A percentile compares a stretch with the other conserved stretches of the same genome.
Conservation (phyloP, 2,888 invertebrate species). For the Brachyopa scutellaris region DNA sequence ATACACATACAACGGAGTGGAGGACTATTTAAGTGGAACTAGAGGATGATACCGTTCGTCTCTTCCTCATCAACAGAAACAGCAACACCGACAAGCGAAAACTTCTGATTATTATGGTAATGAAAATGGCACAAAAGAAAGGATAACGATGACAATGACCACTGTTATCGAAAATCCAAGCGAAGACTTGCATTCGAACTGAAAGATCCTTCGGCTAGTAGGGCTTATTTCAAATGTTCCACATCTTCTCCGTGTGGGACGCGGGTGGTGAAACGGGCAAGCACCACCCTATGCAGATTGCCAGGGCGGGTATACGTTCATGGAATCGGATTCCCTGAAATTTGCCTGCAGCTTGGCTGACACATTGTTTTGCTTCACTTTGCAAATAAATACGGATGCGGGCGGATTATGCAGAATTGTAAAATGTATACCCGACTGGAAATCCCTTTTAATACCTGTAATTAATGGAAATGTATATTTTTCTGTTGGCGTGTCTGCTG, state of each 20-base stretch:
- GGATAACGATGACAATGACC: conserved; percentile 58
- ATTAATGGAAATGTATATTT: conserved; percentile 66
- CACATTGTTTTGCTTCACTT: conserved; percentile 16
- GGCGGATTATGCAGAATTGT: conserved; percentile 53
- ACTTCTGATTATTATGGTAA: conserved; percentile 63
- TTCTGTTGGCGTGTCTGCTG: conserved; percentile 7
- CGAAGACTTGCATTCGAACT: conserved; percentile 48
- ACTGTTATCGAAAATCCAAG: conserved; percentile 60
- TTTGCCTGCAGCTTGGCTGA: conserved; percentile 17
- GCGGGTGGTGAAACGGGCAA: background rate
- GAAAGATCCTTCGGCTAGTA: conserved; percentile 43
- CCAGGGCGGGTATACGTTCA: background rate
- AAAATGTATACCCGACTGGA: conserved; percentile 52
- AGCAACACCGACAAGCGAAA: conserved; percentile 11
- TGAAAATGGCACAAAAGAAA: conserved; percentile 56
- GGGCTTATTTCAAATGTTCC: conserved; percentile 26
- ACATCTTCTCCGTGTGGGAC: conserved; percentile 1
- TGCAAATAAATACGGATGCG: conserved; percentile 22
- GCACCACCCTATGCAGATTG: conserved; percentile 7
- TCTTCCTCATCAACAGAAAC: background rate
- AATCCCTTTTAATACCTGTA: conserved; percentile 67
- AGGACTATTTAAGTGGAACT: background rate
- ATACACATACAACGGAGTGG: background rate
- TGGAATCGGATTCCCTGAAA: background rate
- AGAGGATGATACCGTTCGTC: background rate